Evolutionary conservation across 2,113 vertebrate species (phyloP).

Genomic region (Ursus arctos): DNA sequence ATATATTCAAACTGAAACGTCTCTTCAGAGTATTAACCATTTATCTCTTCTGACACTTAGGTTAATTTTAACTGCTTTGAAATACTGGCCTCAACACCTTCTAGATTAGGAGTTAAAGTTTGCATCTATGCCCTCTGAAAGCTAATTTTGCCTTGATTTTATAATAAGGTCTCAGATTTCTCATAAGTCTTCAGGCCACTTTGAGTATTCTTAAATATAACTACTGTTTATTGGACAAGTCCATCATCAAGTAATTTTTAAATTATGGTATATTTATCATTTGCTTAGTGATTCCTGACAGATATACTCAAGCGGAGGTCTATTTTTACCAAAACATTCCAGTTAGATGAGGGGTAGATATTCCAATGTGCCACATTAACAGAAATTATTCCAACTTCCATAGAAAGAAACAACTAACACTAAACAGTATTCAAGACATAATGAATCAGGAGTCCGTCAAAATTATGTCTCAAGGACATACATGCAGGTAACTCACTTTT

Average conservation of each 20-base stretch:
- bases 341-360: conserved; percentile 24
- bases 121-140: neutral
- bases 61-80: conserved; percentile 1
- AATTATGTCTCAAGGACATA: conserved; percentile 32
- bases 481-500: neutral
- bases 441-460: conserved; percentile 18
- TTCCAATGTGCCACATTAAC: conserved; percentile 3
- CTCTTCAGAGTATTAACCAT: neutral
- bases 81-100: neutral
- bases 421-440: conserved; percentile 48
- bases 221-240: conserved; percentile 22
- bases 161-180: conserved; percentile 28
- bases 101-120: conserved; percentile 2
- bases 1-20: conserved; percentile 2
- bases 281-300: conserved; percentile 60
- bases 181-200: neutral
- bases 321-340: conserved; percentile 56
- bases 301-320: conserved; percentile 16
- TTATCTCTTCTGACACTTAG: neutral
- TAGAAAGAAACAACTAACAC: conserved; percentile 3
- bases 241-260: conserved; percentile 64
- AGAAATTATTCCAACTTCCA: conserved; percentile 61
- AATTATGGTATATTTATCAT: conserved; percentile 64
- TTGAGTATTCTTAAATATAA: conserved; percentile 23
- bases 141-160: conserved; percentile 48